phyloP scores from a whole-genome alignment of 2,797 vertebrate genomes.

The Platyrinchus mystaceus region DNA sequence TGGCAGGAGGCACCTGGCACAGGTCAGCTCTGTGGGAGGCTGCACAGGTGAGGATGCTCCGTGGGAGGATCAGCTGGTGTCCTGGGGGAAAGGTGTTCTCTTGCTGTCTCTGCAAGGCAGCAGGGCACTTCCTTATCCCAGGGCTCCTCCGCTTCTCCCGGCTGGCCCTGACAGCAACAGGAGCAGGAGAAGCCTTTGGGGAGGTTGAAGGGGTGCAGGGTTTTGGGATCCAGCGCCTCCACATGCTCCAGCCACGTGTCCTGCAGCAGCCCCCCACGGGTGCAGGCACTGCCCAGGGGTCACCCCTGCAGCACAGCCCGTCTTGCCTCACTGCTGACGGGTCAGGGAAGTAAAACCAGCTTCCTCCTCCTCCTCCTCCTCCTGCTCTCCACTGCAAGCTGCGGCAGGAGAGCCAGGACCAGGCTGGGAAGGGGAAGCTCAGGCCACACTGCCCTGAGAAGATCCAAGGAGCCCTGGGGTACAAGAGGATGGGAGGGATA shows the following conservation, averaged over 20 bases:
- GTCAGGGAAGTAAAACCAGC: background rate
- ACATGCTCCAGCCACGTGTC: accelerated
- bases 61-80: background rate
- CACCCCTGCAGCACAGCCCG: background rate
- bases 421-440: background rate
- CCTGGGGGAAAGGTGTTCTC: conserved; percentile 8
- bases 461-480: background rate
- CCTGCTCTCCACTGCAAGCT: background rate
- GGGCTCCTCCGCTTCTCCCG: background rate
- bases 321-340: background rate
- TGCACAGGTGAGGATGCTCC: background rate
- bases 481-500: background rate
- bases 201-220: background rate
- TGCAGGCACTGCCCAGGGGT: background rate
- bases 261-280: background rate
- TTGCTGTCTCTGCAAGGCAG: background rate
- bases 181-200: background rate
- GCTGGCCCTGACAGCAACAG: accelerated
- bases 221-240: background rate
- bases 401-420: background rate
- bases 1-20: background rate
- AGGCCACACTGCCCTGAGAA: background rate
- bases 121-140: background rate
- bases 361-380: background rate
- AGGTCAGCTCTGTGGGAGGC: background rate